These are phyloP conservation scores for Caenorhabditis sp. DNA, from an alignment of 2,888 invertebrate genomes.

Conservation along the genomic window DNA sequence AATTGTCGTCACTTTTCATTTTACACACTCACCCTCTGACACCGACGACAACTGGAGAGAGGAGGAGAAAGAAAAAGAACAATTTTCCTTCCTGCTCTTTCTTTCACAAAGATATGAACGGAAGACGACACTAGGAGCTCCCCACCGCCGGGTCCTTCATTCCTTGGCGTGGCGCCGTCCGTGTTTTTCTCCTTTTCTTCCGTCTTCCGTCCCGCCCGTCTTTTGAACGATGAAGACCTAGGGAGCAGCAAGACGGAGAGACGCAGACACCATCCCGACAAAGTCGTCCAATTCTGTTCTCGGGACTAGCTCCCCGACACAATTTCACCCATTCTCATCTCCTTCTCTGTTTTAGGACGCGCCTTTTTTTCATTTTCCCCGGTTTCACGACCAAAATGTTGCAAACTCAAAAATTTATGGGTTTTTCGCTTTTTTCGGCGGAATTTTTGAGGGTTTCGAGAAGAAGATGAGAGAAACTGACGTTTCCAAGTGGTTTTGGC, in stretches of 20 bases:
- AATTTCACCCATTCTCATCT: slow-evolving; percentile 43
- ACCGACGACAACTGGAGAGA: too few relatives aligned
- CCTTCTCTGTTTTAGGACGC: slow-evolving; percentile 2
- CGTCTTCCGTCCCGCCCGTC: not conserved
- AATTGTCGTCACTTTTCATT: slow-evolving; percentile 58
- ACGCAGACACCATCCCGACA: slow-evolving; percentile 16
- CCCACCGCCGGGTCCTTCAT: slow-evolving; percentile 19
- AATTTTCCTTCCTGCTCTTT: slow-evolving; percentile 15
- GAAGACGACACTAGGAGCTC: too few relatives aligned
- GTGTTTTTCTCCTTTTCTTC: slow-evolving; percentile 26
- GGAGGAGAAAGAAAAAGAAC: too few relatives aligned
- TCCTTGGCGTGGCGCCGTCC: slow-evolving; percentile 34
- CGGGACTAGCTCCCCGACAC: slow-evolving; percentile 23
- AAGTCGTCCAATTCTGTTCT: slow-evolving; percentile 59
- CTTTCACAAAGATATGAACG: slow-evolving; percentile 36
- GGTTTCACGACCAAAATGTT: slow-evolving; percentile 18
- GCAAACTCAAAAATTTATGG: slow-evolving; percentile 6
- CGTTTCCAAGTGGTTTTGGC: not conserved
- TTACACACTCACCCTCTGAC: too few relatives aligned
- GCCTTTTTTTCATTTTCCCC: slow-evolving; percentile 12
- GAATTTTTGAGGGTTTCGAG: not conserved
- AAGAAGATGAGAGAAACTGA: not conserved
- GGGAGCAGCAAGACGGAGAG: slow-evolving; percentile 31
- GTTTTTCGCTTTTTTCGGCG: not conserved
- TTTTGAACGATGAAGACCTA: slow-evolving; percentile 29